A percentile compares a stretch with the other conserved stretches of the same genome.
phyloP scores from a whole-genome alignment of 2,113 vertebrate genomes.

The Otolemur garnettii region DNA sequence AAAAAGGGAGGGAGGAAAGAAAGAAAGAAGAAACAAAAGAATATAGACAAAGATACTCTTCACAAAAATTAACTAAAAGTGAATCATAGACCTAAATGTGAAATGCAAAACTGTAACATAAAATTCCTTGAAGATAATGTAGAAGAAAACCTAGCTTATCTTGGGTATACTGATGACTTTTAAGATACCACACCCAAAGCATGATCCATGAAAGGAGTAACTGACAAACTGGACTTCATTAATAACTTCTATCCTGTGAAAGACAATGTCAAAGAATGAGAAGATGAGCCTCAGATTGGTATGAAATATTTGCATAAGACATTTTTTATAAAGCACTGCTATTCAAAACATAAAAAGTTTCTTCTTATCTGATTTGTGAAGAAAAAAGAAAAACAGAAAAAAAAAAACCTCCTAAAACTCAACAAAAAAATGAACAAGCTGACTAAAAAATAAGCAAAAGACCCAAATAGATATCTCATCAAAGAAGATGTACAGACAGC shows the following conservation, averaged over 20 bases:
- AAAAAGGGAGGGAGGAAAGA: too few species aligned
- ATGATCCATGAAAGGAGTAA: not conserved
- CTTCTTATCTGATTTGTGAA: too few species aligned
- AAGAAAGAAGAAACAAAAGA: not conserved
- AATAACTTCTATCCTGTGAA: not conserved
- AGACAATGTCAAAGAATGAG: constrained; percentile 22
- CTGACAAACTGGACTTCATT: not conserved
- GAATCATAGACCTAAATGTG: not conserved
- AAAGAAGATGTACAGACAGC: not conserved
- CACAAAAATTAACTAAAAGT: constrained; percentile 5
- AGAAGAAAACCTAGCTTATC: not conserved
- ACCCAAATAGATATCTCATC: not conserved
- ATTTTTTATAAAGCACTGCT: not conserved
- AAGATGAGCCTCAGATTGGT: not conserved
- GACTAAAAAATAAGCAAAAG: constrained; percentile 1
- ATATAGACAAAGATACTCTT: not conserved
- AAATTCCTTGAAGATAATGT: not conserved
- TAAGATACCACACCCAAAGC: not conserved
- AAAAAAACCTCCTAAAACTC: not conserved
- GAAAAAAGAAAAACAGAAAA: too few species aligned
- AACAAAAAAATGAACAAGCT: not conserved
- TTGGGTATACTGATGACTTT: not conserved
- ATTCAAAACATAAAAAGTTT: constrained; percentile 11
- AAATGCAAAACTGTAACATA: constrained; percentile 26
- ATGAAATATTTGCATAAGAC: constrained; percentile 29